Base-by-base conservation (phyloP, 1,140 invertebrate genomes). In the Diachasmimorpha longicaudata region DNA sequence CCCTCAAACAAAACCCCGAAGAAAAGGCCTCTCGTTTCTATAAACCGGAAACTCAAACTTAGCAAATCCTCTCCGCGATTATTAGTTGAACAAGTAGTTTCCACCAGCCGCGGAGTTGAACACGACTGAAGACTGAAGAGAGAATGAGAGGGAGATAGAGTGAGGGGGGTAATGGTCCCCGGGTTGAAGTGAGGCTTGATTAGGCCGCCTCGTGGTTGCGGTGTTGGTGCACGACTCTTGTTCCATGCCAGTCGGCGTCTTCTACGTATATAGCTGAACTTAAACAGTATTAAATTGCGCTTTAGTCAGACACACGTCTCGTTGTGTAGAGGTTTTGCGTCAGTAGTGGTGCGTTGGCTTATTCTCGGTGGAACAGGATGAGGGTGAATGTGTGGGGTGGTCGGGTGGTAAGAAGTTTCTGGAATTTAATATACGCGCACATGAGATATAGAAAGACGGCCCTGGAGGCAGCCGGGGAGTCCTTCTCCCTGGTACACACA, bases 71-170 rank as follows among this genome's bases (percentile, higher is more conserved):
- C 67, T 75, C n/a, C 58, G 80, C 83, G 85, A 83, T 85, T 87
- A 87, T 86, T 86, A 87, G 82, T 87, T 86, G 82, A 81, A 85
- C 85, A 84, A 85, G 85, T 86, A 87, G 85, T 87, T 87, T 77
- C 68, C 9, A 13, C 36, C 68, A 72, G 77, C 25, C 55, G 72
- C 75, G 76, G 58, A 48, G 76, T 52, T 13, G 69, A 36, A 58
- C 31, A 19, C 68, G n/a, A 52, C 6, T 52, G 46, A 37, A 70
- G 46, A 16, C n/a, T n/a, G n/a, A 6, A 31, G 31, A 31, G n/a
- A 23, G 36, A 39, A 2, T 11, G 39, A 23, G 16, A 37, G 25
- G 31, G 10, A 19, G 66, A 8, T 3, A 25, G 44, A 52, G 21
- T 36, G 23, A 55, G 46, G 31, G 70, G 36, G 46, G 46, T 46